Evolutionary conservation across 1,140 invertebrate species (phyloP).

Genomic region (Diabrotica undecimpunctata): DNA sequence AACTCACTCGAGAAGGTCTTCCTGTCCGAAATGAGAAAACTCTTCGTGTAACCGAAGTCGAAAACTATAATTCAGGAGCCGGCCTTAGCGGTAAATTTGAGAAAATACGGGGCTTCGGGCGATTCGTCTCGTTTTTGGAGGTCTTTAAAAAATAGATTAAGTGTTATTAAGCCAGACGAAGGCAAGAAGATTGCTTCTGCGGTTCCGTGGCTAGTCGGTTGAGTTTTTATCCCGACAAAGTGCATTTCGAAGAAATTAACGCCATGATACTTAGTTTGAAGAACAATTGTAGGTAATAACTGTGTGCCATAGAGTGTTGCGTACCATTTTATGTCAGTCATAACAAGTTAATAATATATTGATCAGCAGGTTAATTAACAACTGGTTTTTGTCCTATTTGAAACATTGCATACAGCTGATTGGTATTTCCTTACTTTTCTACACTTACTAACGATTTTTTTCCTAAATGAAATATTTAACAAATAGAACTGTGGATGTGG

Average conservation of each 20-base stretch:
- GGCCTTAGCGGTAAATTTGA: background rate
- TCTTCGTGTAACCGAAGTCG: background rate
- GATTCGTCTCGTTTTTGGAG: background rate
- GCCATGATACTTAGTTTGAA: too few relatives aligned
- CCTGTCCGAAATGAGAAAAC: background rate
- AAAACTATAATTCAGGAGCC: conserved; percentile 2
- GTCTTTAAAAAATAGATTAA: conserved; percentile 3
- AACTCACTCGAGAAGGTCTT: background rate
- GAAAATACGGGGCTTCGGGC: background rate
- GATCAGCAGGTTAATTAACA: too few relatives aligned
- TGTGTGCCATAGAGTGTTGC: too few relatives aligned
- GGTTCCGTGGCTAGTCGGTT: background rate
- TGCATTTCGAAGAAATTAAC: background rate
- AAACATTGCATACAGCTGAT: too few relatives aligned
- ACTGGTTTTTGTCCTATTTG: too few relatives aligned
- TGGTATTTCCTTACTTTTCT: too few relatives aligned
- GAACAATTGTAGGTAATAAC: too few relatives aligned
- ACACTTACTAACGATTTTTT: too few relatives aligned
- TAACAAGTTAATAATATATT: too few relatives aligned
- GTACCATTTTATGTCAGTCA: too few relatives aligned
- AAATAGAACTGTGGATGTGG: too few relatives aligned
- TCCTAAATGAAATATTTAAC: too few relatives aligned
- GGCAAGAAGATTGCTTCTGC: conserved; percentile 1
- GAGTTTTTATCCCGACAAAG: background rate
- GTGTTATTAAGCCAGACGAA: background rate